Percentiles rank a stretch among this genome's conserved stretches.
These are phyloP conservation scores for Mesocricetus auratus DNA, from an alignment of 2,113 vertebrate genomes.

Conservation along the genomic window DNA sequence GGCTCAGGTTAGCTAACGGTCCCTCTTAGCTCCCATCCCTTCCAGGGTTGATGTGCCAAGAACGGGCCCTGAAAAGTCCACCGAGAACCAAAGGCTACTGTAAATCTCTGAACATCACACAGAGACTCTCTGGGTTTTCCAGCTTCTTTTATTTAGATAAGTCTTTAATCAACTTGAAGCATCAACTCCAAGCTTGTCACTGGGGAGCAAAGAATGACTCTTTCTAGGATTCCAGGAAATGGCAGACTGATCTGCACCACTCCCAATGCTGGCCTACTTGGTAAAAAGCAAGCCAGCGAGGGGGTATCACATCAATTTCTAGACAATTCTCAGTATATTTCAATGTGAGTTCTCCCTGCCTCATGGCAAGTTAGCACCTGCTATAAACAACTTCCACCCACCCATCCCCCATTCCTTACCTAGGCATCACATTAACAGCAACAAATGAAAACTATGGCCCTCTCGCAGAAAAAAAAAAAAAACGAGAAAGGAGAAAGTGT, in stretches of 20 bases:
- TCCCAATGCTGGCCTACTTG: background rate
- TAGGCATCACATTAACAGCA: background rate
- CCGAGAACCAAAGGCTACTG: background rate
- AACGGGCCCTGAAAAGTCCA: background rate
- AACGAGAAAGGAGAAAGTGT: background rate
- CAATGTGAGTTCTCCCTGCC: background rate
- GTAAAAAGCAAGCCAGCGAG: background rate
- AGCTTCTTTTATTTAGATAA: constrained; percentile 14
- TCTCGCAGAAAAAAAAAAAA: background rate
- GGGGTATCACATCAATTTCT: background rate
- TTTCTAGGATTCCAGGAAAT: constrained; percentile 5
- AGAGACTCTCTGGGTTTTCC: background rate
- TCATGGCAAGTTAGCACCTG: background rate
- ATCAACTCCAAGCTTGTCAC: background rate
- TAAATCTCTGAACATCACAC: background rate
- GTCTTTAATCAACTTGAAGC: background rate
- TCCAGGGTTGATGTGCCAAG: background rate
- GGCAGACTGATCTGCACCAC: background rate
- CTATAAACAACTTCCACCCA: background rate
- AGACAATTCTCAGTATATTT: background rate
- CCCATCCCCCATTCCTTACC: background rate
- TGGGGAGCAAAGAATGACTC: background rate
- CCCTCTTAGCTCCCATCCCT: background rate
- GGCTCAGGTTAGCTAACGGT: background rate
- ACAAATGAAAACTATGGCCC: background rate